These are phyloP conservation scores for Rhaphigaster nebulosa DNA, from an alignment of 2,888 invertebrate genomes.

Conservation along the genomic window DNA sequence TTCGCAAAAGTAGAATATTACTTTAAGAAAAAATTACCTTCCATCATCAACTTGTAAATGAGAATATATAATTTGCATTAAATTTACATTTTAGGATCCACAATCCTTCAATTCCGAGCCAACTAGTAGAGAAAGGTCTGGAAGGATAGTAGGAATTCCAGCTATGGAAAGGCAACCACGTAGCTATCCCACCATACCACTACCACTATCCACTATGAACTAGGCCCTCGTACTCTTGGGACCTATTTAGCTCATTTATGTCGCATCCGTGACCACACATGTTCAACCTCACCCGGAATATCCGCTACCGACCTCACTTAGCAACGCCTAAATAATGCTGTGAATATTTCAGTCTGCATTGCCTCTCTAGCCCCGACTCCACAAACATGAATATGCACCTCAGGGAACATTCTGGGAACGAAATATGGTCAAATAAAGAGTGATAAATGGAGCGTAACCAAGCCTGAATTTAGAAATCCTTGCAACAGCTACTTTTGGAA, in stretches of 20 bases:
- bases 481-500: background rate
- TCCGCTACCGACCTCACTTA: background rate
- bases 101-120: background rate
- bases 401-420: background rate
- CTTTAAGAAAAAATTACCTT: background rate
- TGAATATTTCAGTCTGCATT: background rate
- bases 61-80: slow-evolving; percentile 9
- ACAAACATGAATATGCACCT: background rate
- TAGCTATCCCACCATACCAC: background rate
- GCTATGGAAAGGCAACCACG: background rate
- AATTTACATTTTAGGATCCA: background rate
- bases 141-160: background rate
- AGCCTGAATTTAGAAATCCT: background rate
- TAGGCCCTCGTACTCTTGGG: background rate
- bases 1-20: background rate
- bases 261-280: slow-evolving; percentile 34
- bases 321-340: background rate
- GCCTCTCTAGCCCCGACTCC: background rate
- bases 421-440: background rate
- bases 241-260: slow-evolving; percentile 26
- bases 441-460: background rate
- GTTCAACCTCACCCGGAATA: slow-evolving; percentile 8
- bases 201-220: background rate
- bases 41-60: background rate
- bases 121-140: background rate